These are phyloP conservation scores for Willisornis vidua DNA, from an alignment of 2,113 vertebrate genomes.

Conservation along the genomic window DNA sequence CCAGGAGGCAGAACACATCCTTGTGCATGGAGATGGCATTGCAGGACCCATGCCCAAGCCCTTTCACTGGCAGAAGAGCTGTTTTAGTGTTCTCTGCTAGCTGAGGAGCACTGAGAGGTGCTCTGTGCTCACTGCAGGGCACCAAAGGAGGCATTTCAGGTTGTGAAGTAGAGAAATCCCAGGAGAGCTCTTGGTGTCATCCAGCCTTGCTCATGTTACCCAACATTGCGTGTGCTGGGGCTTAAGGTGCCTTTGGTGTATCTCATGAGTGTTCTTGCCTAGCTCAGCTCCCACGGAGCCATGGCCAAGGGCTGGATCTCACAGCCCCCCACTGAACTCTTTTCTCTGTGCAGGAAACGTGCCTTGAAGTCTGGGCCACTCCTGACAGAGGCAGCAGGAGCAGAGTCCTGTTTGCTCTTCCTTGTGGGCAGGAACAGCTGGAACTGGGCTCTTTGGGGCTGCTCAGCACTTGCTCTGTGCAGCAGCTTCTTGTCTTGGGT, in stretches of 20 bases:
- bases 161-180: background rate
- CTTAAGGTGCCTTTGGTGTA: background rate
- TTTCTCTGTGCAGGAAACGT: background rate
- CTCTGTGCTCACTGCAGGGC: background rate
- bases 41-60: fast-evolving
- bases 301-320: background rate
- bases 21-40: fast-evolving
- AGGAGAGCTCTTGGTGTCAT: background rate
- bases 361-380: background rate
- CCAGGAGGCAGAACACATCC: background rate
- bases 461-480: fast-evolving
- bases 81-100: background rate
- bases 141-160: background rate
- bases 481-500: background rate
- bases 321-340: background rate
- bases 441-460: background rate
- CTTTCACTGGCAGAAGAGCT: background rate
- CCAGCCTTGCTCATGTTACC: background rate
- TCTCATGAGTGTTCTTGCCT: background rate
- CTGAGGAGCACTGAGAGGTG: background rate
- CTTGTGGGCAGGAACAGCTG: background rate
- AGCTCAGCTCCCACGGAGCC: background rate
- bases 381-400: background rate
- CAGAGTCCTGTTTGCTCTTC: background rate
- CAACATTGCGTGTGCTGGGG: background rate